Evolutionary conservation across 1,140 invertebrate species (phyloP), one percentile per base, ranked within the genome.

Genomic region (Ips nitidus): DNA sequence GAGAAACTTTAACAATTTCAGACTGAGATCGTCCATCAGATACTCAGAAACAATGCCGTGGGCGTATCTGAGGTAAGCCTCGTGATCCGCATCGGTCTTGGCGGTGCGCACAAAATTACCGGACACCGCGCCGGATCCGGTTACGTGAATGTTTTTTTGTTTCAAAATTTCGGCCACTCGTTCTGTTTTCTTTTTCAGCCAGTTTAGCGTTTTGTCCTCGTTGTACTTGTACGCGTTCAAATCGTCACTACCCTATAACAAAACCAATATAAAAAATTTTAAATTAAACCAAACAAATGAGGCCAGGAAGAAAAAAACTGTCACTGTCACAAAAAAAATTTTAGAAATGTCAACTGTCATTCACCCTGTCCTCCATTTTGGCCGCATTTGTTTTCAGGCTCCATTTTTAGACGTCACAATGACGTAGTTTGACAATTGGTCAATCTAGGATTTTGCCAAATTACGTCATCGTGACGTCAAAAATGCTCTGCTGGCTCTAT

Each of bases 161-260:
- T 86, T 88, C 5, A 93, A 81, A 7, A 88, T 82, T 62, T 85
- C 80, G 1, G 85, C 82, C 22, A 92, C 82, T 75, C 84, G 84
- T 71, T 86, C 83, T 0, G 89, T 86, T 81, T 91, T 91, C 4
- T 85, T 83, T 52, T 88, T 81, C 36, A 93, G 80, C 91, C 90
- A 93, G n/a, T 80, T 79, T 43, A 92, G 75, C 0, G 89, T 86
- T 77, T 91, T 92, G 52, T 89, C 86, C 76, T 91, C 87, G 81
- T 91, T 92, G 73, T 88, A 93, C 82, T 91, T 91, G 73, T 88
- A 93, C 6, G 90, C 90, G 76, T 85, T 88, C 39, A 91, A 78
- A 42, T 90, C 88, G 71, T 86, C 84, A 72, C 87, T 84, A 41
- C 87, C 88, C 82, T 85, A 45, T 52, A 68, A 73, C 53, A 65